Conservation (phyloP, 2,113 vertebrate genomes). For the Notarius quadriscutis region DNA sequence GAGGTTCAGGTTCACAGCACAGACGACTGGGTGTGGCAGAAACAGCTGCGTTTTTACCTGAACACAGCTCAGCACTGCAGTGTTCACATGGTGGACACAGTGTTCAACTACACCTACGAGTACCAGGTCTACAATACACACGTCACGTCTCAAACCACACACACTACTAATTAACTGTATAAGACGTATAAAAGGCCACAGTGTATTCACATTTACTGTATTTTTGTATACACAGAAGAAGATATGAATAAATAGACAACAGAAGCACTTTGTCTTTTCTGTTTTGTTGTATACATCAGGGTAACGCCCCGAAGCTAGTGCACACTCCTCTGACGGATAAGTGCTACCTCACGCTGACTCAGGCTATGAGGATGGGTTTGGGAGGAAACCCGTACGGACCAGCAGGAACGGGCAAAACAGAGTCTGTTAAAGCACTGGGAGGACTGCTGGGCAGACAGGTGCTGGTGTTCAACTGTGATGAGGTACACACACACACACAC, state of each 20-base stretch:
- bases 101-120: conserved; percentile 92
- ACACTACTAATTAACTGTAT: background rate
- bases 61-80: conserved; percentile 77
- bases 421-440: conserved; percentile 95
- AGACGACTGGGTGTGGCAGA: conserved; percentile 92
- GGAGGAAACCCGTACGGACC: conserved; percentile 97
- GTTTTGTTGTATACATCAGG: conserved; percentile 67
- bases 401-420: conserved; percentile 96
- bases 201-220: background rate
- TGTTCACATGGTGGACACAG: conserved; percentile 92
- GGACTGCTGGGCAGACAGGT: conserved; percentile 95
- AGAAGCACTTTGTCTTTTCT: background rate
- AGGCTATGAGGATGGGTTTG: conserved; percentile 95
- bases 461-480: conserved; percentile 98
- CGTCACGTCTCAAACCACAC: background rate
- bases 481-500: conserved; percentile 72
- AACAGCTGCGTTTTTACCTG: conserved; percentile 94
- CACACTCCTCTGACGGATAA: conserved; percentile 96
- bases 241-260: background rate
- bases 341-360: conserved; percentile 94
- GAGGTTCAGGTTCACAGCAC: conserved; percentile 73
- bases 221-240: background rate
- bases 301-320: conserved; percentile 93
- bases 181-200: background rate
- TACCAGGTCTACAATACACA: conserved; percentile 83